phyloP scores from a whole-genome alignment of 2,113 vertebrate species.

The Myiozetetes cayanensis region DNA sequence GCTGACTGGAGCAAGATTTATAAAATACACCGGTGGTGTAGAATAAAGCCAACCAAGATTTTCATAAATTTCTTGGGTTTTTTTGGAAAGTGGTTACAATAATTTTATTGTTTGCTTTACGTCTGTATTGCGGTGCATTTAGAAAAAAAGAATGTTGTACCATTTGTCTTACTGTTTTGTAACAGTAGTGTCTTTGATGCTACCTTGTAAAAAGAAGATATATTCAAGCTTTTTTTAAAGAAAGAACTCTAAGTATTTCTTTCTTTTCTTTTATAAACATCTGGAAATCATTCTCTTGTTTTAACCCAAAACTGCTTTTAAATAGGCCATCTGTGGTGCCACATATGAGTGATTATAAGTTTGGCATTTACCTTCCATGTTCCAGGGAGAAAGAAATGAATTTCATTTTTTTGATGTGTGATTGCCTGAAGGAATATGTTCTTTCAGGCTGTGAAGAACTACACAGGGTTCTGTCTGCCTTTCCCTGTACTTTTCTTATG shows the following conservation, averaged over 20 bases:
- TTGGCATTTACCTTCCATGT: not conserved
- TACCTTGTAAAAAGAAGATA: not conserved
- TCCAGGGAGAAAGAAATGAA: not conserved
- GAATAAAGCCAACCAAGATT: not conserved
- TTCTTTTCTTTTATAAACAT: not conserved
- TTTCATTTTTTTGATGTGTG: not conserved
- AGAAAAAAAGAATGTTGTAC: not conserved
- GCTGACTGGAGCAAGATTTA: not conserved
- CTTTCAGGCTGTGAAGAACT: not conserved
- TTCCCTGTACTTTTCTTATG: not conserved
- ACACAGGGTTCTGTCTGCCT: not conserved
- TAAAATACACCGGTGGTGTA: not conserved
- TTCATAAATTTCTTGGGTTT: not conserved
- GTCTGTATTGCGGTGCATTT: not conserved
- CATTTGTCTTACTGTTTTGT: not conserved
- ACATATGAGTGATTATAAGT: not conserved
- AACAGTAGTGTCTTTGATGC: not conserved
- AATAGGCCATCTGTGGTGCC: not conserved
- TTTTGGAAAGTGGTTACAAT: not conserved
- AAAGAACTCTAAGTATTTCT: not conserved
- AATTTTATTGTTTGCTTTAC: not conserved
- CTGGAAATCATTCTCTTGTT: not conserved
- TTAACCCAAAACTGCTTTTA: not conserved
- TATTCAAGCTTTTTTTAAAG: not conserved
- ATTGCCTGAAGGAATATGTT: not conserved